Conservation (phyloP, 2,797 vertebrate species). For the Arremon brunneinucha region DNA sequence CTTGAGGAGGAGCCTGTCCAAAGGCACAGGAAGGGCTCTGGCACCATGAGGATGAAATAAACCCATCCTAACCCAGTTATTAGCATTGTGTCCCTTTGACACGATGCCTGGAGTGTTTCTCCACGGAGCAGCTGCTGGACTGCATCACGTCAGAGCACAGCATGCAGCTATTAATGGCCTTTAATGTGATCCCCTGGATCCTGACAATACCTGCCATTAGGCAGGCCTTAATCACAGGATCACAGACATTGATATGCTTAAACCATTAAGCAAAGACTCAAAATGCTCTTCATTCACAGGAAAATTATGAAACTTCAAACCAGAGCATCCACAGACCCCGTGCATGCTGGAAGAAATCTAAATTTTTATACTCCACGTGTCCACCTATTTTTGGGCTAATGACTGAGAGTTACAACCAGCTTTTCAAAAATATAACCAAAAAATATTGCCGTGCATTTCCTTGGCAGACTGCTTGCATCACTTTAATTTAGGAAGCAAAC, state of each 20-base stretch:
- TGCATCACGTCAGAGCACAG: neutral
- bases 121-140: neutral
- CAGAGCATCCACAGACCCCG: neutral
- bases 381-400: neutral
- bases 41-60: neutral
- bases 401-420: neutral
- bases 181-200: neutral
- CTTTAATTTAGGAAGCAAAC: constrained; percentile 21
- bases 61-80: neutral
- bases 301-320: neutral
- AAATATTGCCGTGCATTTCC: neutral
- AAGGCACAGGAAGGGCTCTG: neutral
- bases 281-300: neutral
- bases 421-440: neutral
- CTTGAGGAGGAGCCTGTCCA: neutral
- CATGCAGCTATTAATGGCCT: constrained; percentile 20
- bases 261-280: neutral
- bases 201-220: neutral
- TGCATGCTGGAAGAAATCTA: neutral
- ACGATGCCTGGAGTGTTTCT: constrained; percentile 4
- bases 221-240: neutral
- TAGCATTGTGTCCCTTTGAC: neutral
- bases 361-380: neutral
- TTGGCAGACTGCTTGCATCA: neutral
- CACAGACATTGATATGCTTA: neutral